phyloP scores from a whole-genome alignment of 2,888 invertebrate species.

The Drosophila demipolita region DNA sequence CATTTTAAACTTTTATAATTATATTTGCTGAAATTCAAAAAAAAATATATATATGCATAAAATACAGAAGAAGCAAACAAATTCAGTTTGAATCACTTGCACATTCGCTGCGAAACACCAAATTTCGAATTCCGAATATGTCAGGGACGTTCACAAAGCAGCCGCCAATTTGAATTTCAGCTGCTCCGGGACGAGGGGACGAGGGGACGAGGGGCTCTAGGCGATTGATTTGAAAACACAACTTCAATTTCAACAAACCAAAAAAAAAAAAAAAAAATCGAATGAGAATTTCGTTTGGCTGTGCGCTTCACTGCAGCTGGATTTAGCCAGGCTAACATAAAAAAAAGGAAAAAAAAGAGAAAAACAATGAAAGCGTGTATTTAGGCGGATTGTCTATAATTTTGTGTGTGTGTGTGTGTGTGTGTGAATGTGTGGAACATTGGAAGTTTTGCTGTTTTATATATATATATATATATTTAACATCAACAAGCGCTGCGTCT shows the following conservation, averaged over 20 bases:
- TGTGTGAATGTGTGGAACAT: conserved; percentile 9
- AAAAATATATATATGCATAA: background rate
- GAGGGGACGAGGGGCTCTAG: too few species aligned
- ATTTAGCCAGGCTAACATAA: conserved; percentile 13
- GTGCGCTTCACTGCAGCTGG: conserved; percentile 30
- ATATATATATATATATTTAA: conserved; percentile 32
- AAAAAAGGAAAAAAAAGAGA: background rate
- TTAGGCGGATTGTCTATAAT: conserved; percentile 57
- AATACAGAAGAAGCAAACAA: conserved; percentile 6
- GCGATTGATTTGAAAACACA: background rate
- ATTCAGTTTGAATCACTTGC: conserved; percentile 32
- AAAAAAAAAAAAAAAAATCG: conserved; percentile 10
- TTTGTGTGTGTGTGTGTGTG: conserved; percentile 17
- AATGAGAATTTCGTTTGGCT: conserved; percentile 41
- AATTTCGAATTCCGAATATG: conserved; percentile 13
- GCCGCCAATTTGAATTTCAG: conserved; percentile 22
- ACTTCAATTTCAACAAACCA: conserved; percentile 23
- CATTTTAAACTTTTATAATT: background rate
- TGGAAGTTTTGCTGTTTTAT: conserved; percentile 9
- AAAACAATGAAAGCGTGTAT: conserved; percentile 53
- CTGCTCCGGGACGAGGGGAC: background rate
- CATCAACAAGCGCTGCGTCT: conserved; percentile 43
- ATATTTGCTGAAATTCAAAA: background rate
- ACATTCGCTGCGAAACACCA: conserved; percentile 2
- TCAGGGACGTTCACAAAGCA: conserved; percentile 15